Evolutionary conservation across 2,113 vertebrate species (phyloP).

Genomic region (Syngnathus typhle): DNA sequence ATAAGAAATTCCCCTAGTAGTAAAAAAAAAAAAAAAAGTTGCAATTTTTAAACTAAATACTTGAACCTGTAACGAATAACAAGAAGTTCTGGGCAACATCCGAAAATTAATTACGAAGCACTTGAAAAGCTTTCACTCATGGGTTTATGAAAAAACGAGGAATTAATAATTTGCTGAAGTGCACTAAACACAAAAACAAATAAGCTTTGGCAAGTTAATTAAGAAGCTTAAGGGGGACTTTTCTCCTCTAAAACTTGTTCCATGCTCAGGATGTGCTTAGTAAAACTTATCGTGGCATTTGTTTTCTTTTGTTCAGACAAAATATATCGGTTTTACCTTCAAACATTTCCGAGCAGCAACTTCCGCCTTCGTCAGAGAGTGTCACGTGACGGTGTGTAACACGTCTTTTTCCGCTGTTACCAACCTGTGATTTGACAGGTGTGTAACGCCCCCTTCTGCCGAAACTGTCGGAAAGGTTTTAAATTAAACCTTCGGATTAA

Average conservation of each 20-base stretch:
- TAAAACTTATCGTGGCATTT: slow-evolving; percentile 3
- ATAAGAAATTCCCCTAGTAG: background rate
- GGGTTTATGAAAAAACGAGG: background rate
- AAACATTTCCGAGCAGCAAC: too few relatives aligned
- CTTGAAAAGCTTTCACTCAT: slow-evolving; percentile 16
- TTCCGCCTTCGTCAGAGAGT: too few relatives aligned
- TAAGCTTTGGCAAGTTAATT: slow-evolving; percentile 28
- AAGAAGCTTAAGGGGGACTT: slow-evolving; percentile 14
- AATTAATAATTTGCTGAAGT: slow-evolving; percentile 33
- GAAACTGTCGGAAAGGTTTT: too few relatives aligned
- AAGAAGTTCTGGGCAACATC: slow-evolving; percentile 15
- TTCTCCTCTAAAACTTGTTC: slow-evolving; percentile 19
- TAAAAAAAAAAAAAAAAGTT: slow-evolving; percentile 2
- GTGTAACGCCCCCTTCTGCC: too few relatives aligned
- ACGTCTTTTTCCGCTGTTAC: too few relatives aligned
- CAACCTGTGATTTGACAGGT: too few relatives aligned
- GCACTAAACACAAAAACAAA: slow-evolving; percentile 18
- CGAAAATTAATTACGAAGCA: slow-evolving; percentile 23
- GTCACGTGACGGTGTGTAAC: too few relatives aligned
- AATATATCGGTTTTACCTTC: too few relatives aligned
- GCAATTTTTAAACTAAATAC: slow-evolving; percentile 20
- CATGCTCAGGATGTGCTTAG: slow-evolving; percentile 9
- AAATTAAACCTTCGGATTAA: too few relatives aligned
- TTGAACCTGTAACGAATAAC: slow-evolving; percentile 18
- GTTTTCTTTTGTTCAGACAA: too few relatives aligned